Evolutionary conservation across 2,888 invertebrate species (phyloP).

Genomic region (Watsonalla cultraria): DNA sequence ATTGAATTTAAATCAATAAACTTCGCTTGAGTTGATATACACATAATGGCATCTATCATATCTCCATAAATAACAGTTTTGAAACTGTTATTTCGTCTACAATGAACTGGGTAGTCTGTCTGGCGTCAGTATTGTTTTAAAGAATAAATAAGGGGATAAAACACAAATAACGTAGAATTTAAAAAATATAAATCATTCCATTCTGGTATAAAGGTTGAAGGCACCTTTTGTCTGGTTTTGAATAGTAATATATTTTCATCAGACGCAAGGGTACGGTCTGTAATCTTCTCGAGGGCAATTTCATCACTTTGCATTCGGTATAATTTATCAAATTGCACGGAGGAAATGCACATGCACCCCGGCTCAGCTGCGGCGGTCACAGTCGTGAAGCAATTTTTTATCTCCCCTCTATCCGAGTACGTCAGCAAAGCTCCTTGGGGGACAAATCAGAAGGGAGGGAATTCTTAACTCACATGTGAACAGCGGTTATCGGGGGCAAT

Average conservation of each 20-base stretch:
- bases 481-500: conserved; percentile 38
- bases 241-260: background rate
- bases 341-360: conserved; percentile 62
- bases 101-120: too few species aligned
- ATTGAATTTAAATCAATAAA: too few species aligned
- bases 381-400: conserved; percentile 64
- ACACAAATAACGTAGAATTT: background rate
- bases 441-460: conserved; percentile 48
- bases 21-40: conserved; percentile 8
- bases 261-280: conserved; percentile 18
- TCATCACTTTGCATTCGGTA: conserved; percentile 59
- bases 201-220: background rate
- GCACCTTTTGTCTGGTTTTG: background rate
- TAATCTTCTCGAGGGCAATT: conserved; percentile 51
- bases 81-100: too few species aligned
- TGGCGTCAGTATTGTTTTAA: too few species aligned
- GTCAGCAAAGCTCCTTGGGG: conserved; percentile 58
- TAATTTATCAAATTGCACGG: conserved; percentile 70
- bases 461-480: conserved; percentile 41
- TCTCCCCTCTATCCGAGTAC: conserved; percentile 44
- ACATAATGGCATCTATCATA: too few species aligned
- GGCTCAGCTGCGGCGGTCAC: conserved; percentile 61
- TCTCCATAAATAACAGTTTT: too few species aligned
- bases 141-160: too few species aligned
- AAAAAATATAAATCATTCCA: background rate